Conservation (phyloP, 2,113 vertebrate species). For the Pedetes capensis region DNA sequence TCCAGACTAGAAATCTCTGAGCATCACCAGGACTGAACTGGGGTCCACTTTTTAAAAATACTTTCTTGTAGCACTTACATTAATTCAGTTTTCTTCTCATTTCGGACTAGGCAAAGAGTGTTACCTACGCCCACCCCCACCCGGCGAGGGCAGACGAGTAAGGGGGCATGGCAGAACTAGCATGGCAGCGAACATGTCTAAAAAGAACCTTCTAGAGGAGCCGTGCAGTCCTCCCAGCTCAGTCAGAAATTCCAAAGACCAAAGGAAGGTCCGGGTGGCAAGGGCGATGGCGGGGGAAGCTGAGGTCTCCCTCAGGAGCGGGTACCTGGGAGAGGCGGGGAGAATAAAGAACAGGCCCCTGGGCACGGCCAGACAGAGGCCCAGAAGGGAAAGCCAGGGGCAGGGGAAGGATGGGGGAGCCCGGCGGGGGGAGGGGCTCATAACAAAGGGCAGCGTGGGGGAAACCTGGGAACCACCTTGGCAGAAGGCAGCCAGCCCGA, state of each 20-base stretch:
- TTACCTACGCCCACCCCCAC: too few species aligned
- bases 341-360: not conserved
- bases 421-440: accelerated
- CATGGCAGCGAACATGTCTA: not conserved
- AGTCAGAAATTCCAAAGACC: not conserved
- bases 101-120: not conserved
- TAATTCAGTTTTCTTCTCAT: not conserved
- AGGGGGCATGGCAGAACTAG: not conserved
- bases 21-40: too few species aligned
- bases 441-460: not conserved
- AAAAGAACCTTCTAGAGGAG: not conserved
- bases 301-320: not conserved
- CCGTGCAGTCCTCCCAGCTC: not conserved
- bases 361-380: too few species aligned
- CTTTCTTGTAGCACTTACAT: not conserved
- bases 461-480: not conserved
- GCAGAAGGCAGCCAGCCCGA: not conserved
- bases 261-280: too few species aligned
- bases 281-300: not conserved
- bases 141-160: accelerated
- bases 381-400: not conserved
- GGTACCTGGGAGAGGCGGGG: not conserved
- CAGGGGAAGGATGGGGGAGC: too few species aligned
- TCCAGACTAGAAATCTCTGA: not conserved
- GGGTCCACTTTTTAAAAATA: not conserved